phyloP scores from a whole-genome alignment of 2,113 vertebrate genomes.

The Pithys albifrons region DNA sequence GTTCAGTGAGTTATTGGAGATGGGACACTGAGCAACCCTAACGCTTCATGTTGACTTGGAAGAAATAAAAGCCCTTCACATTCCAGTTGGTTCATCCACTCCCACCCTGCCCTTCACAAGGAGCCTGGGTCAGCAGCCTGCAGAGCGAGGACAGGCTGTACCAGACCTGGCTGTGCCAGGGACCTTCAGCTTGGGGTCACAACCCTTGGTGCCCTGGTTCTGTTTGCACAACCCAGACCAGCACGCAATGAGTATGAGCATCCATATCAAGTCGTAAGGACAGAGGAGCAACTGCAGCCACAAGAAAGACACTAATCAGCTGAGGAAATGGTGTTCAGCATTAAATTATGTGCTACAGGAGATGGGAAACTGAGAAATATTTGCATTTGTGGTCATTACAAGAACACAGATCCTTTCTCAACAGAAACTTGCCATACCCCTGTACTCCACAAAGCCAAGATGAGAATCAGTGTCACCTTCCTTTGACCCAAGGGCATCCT shows the following conservation, averaged over 20 bases:
- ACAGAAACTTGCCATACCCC: neutral
- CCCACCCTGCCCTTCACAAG: neutral
- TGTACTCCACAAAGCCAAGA: neutral
- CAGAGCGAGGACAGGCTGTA: neutral
- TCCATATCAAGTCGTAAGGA: rapidly evolving
- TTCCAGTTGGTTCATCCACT: neutral
- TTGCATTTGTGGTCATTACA: neutral
- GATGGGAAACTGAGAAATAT: neutral
- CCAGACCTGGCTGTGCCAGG: neutral
- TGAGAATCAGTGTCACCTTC: neutral
- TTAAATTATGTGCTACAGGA: too few relatives aligned
- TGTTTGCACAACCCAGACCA: rapidly evolving
- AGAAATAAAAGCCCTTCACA: neutral
- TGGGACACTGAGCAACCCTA: rapidly evolving
- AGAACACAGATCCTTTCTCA: neutral
- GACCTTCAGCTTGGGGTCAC: rapidly evolving
- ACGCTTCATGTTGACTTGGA: rapidly evolving
- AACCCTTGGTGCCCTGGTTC: rapidly evolving
- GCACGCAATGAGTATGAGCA: rapidly evolving
- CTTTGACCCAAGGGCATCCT: rapidly evolving
- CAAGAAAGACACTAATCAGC: neutral
- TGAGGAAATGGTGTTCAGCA: neutral
- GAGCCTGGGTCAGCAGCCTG: neutral
- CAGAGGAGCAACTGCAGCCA: neutral
- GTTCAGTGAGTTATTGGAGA: neutral